phyloP scores from a whole-genome alignment of 2,888 invertebrate genomes.

The Mimumesa dahlbomi region DNA sequence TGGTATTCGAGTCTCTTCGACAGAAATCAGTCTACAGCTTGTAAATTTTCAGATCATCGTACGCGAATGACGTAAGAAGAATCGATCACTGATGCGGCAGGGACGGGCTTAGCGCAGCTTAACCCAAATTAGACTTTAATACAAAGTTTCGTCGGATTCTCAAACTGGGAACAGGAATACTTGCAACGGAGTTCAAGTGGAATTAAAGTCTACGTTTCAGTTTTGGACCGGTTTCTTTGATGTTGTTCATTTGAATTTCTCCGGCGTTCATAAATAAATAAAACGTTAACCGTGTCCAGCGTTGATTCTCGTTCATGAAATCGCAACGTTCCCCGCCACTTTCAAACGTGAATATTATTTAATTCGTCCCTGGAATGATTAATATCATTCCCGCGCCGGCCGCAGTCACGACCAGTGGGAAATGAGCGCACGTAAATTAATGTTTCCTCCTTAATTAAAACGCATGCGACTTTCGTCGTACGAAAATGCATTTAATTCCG shows the following conservation, averaged over 20 bases:
- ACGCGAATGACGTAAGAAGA: background rate
- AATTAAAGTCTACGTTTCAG: constrained; percentile 48
- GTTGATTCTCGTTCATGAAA: background rate
- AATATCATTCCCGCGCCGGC: constrained; percentile 18
- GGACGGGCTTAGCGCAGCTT: background rate
- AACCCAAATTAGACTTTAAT: constrained; percentile 44
- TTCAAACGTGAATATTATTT: background rate
- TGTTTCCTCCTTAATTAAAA: constrained; percentile 44
- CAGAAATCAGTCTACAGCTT: too few species aligned
- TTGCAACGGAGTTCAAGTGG: constrained; percentile 41
- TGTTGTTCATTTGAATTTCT: background rate
- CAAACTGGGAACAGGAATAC: constrained; percentile 6
- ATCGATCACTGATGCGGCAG: background rate
- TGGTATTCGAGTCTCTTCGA: too few species aligned
- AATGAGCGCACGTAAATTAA: constrained; percentile 36
- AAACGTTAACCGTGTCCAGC: too few species aligned
- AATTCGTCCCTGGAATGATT: constrained; percentile 27
- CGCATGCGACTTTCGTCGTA: constrained; percentile 3
- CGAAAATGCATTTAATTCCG: constrained; percentile 1
- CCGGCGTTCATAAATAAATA: too few species aligned
- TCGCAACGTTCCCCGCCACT: background rate
- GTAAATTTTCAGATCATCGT: too few species aligned
- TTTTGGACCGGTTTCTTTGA: background rate
- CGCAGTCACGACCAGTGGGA: background rate
- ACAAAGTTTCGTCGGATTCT: constrained; percentile 33